phyloP scores from a whole-genome alignment of 2,888 invertebrate species.

The Nomada fucata region DNA sequence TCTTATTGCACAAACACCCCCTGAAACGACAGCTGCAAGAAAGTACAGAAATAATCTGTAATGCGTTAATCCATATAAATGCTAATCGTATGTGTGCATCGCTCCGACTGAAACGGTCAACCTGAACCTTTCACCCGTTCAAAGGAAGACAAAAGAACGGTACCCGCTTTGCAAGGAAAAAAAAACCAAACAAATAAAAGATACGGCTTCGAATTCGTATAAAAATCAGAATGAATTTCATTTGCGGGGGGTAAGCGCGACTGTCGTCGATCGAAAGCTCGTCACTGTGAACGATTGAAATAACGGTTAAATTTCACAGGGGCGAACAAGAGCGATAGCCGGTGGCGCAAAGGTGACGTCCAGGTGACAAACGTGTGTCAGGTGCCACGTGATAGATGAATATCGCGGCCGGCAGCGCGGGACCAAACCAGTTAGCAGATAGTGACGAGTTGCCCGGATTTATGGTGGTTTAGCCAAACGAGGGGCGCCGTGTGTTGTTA shows the following conservation, averaged over 20 bases:
- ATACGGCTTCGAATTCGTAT: not conserved
- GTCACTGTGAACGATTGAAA: constrained; percentile 23
- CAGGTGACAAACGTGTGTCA: constrained; percentile 72
- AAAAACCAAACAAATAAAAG: not conserved
- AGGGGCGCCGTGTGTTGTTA: constrained; percentile 56
- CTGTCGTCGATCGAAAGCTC: not conserved
- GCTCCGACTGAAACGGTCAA: too few relatives aligned
- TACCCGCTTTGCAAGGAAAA: not conserved
- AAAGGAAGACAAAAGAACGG: too few relatives aligned
- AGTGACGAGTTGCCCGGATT: constrained; percentile 72
- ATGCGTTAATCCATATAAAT: too few relatives aligned
- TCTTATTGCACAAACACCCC: too few relatives aligned
- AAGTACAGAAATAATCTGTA: too few relatives aligned
- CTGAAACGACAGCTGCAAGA: too few relatives aligned
- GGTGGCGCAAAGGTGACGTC: constrained; percentile 62
- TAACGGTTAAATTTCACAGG: constrained; percentile 25
- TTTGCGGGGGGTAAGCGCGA: not conserved
- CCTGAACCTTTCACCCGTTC: too few relatives aligned
- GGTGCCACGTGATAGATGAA: constrained; percentile 66
- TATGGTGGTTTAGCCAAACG: constrained; percentile 70
- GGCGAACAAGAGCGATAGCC: constrained; percentile 42
- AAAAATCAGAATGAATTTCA: constrained; percentile 7
- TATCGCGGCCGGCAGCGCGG: constrained; percentile 61
- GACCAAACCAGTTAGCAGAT: constrained; percentile 62
- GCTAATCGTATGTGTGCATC: too few relatives aligned